Percentiles rank a stretch among this genome's conserved stretches.
Conservation (phyloP, 2,113 vertebrate species). For the Leucoraja erinaceus region DNA sequence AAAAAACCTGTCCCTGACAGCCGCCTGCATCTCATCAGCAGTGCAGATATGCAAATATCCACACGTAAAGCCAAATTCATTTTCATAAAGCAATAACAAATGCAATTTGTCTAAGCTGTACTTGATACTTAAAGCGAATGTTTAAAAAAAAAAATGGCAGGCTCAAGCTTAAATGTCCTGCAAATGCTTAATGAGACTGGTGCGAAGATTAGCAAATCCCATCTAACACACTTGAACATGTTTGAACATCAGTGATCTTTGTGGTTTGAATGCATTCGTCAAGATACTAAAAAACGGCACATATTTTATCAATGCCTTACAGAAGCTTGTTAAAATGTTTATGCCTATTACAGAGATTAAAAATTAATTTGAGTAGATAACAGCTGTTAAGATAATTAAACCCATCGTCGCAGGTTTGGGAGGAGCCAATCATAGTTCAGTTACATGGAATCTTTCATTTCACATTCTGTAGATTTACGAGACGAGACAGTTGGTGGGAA, state of each 20-base stretch:
- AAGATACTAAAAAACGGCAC: background rate
- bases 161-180: background rate
- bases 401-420: background rate
- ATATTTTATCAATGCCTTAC: conserved; percentile 8
- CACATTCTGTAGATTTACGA: conserved; percentile 22
- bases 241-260: background rate
- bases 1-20: conserved; percentile 61
- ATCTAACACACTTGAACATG: background rate
- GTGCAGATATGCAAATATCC: conserved; percentile 63
- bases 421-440: conserved; percentile 3
- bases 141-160: background rate
- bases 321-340: conserved; percentile 21
- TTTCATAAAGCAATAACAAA: conserved; percentile 49
- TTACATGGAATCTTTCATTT: conserved; percentile 26
- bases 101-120: conserved; percentile 29
- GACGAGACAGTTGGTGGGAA: conserved; percentile 20
- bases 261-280: background rate
- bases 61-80: conserved; percentile 63
- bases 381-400: conserved; percentile 37
- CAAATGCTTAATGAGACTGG: conserved; percentile 30
- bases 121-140: background rate
- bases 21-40: conserved; percentile 63
- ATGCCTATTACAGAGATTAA: conserved; percentile 24
- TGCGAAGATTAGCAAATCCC: background rate
- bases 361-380: conserved; percentile 2